phyloP scores from a whole-genome alignment of 1,140 invertebrate species.

The Drosophila azteca region DNA sequence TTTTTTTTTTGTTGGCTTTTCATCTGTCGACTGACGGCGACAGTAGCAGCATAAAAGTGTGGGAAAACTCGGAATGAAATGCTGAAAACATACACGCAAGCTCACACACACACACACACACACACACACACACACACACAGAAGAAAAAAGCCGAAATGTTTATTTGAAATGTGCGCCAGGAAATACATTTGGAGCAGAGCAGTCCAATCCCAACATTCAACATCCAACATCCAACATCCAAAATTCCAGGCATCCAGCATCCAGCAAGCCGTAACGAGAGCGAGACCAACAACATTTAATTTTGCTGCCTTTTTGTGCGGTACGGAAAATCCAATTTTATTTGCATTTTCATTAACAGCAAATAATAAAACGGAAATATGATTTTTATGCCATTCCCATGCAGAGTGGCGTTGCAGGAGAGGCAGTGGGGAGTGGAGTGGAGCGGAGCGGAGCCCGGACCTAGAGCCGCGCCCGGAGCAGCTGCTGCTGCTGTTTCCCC shows the following conservation, averaged over 20 bases:
- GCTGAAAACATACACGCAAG: not conserved
- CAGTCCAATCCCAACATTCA: not conserved
- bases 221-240: not conserved
- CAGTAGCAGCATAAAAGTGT: not conserved
- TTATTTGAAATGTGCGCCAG: slow-evolving; percentile 76
- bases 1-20: slow-evolving; percentile 41
- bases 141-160: slow-evolving; percentile 65
- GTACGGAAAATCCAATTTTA: slow-evolving; percentile 78
- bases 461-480: slow-evolving; percentile 25
- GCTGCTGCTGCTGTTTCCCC: slow-evolving; percentile 24
- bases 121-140: slow-evolving; percentile 16
- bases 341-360: slow-evolving; percentile 81
- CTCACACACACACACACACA: slow-evolving; percentile 7
- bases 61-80: slow-evolving; percentile 3
- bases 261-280: too few relatives aligned
- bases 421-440: too few relatives aligned
- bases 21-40: slow-evolving; percentile 24
- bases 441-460: too few relatives aligned
- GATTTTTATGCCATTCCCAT: slow-evolving; percentile 78
- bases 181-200: slow-evolving; percentile 69
- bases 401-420: not conserved
- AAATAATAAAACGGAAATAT: slow-evolving; percentile 82
- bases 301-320: slow-evolving; percentile 71
- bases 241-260: not conserved
- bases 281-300: slow-evolving; percentile 60